phyloP scores from a whole-genome alignment of 1,140 invertebrate species.

The Parasteatoda tepidariorum region DNA sequence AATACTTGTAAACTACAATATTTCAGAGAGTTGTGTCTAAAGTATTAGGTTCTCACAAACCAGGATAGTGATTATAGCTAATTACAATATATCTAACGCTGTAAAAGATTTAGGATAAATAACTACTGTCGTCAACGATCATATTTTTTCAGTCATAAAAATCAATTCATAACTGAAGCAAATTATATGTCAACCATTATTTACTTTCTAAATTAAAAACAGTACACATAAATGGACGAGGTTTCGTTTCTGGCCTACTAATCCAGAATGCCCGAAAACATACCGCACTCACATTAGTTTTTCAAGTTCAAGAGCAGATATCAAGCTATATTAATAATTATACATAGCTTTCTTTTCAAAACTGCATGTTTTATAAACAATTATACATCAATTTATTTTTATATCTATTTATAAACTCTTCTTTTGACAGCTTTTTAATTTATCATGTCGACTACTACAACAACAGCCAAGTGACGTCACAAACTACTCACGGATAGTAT shows the following conservation, averaged over 20 bases:
- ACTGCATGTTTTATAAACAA: not conserved
- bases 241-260: not conserved
- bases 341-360: not conserved
- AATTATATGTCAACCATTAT: not conserved
- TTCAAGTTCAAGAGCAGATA: not conserved
- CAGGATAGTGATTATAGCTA: not conserved
- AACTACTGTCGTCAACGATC: not conserved
- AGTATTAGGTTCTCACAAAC: too few relatives aligned
- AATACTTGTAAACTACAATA: too few relatives aligned
- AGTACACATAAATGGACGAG: not conserved
- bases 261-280: not conserved
- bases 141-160: not conserved
- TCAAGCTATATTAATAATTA: not conserved
- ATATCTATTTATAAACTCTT: not conserved
- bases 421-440: not conserved
- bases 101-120: not conserved
- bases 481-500: not conserved
- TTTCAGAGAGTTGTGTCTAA: too few relatives aligned
- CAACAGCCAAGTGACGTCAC: not conserved
- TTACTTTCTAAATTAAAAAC: not conserved
- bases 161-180: not conserved
- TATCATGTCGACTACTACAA: not conserved
- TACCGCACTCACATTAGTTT: not conserved
- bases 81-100: not conserved
- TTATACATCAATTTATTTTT: not conserved